Evolutionary conservation across 2,113 vertebrate species (phyloP), one percentile per base, ranked within the genome.

Genomic region (Tichodroma muraria): DNA sequence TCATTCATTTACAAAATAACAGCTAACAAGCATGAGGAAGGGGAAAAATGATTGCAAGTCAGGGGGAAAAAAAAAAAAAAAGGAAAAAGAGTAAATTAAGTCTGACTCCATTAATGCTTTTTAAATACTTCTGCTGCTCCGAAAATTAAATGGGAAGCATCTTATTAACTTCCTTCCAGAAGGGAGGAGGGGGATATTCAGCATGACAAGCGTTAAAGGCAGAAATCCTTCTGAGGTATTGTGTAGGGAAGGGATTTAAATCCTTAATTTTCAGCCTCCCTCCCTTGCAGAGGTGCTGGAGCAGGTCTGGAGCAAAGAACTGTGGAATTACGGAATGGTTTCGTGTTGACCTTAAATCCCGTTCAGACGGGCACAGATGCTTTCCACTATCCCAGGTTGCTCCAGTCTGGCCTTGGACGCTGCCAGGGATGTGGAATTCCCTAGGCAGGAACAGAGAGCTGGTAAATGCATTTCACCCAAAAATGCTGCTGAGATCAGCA

Each of bases 1-100:
- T 77, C 44, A 68, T 94, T 97, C 81, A 96, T 96, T 97, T 96
- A 88, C 96, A 96, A 97, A 97, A 96, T 96, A 97, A 97, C 94
- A 95, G 82, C 78, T 94, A 97, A 90, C 79, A 68, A 94, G 85
- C 80, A 71, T 16, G 86, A 93, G 81, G 92, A 93, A 73, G 72
- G 89, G 87, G 85, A 71, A 82, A 85, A 95, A 93, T 85, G 57
- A 97, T 94, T 92, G 94, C 93, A 82, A 94, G 83, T 93, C 78
- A 69, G 82, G 71, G 57, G 56, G 20, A n/a, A 71, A 31, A 69
- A 80, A 25, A 65, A 31, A 31, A 53, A 16, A 35, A 44, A 88
- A 71, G 73, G 25, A 37, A 80, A 90, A 75, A 37, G 84, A 78
- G 68, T 95, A 97, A 96, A 97, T 98, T 94, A 96, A 96, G 80